These are phyloP conservation scores for Stictocephala bisonia DNA, from an alignment of 2,888 invertebrate species.

Conservation along the genomic window DNA sequence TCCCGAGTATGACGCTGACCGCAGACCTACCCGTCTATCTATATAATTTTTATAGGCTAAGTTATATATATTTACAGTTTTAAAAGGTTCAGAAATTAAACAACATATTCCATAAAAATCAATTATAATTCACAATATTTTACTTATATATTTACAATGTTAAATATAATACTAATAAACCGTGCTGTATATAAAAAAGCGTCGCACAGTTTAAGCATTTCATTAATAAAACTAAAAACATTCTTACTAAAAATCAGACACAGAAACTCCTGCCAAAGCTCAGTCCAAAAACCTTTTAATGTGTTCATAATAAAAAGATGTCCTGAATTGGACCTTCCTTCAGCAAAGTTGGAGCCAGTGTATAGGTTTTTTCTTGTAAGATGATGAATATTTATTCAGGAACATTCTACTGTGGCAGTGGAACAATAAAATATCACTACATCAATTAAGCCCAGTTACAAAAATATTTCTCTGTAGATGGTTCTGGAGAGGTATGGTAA, in stretches of 20 bases:
- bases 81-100: neutral
- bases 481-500: no score
- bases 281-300: no score
- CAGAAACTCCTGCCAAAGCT: slow-evolving; percentile 10
- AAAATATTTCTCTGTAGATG: slow-evolving; percentile 32
- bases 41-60: no score
- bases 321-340: neutral
- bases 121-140: slow-evolving; percentile 40
- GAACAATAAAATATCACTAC: neutral
- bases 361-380: slow-evolving; percentile 1
- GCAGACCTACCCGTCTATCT: no score
- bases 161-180: slow-evolving; percentile 39
- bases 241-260: slow-evolving; percentile 20
- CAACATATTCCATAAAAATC: slow-evolving; percentile 31
- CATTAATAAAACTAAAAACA: slow-evolving; percentile 26
- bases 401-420: slow-evolving; percentile 39
- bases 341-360: neutral
- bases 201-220: slow-evolving; percentile 34
- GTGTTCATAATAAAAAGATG: neutral
- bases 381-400: slow-evolving; percentile 21
- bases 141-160: slow-evolving; percentile 38
- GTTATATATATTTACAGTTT: neutral
- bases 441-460: slow-evolving; percentile 8
- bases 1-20: no score
- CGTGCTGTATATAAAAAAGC: slow-evolving; percentile 40